Conservation (phyloP, 2,888 invertebrate species). For the Bugula neritina region DNA sequence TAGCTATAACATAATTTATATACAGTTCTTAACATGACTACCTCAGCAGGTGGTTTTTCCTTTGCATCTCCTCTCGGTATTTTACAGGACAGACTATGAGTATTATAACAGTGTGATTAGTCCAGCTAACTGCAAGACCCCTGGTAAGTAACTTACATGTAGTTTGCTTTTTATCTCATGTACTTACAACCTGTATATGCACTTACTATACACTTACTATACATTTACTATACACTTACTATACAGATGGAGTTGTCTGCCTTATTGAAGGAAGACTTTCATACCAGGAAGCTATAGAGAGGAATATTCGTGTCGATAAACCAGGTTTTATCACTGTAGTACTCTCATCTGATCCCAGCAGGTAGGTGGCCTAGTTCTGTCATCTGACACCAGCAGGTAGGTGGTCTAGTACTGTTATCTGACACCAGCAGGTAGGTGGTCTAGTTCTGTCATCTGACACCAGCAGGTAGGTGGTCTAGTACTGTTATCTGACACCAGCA, state of each 20-base stretch:
- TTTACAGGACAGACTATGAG: not conserved
- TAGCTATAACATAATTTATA: no score
- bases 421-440: no score
- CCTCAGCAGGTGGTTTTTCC: no score
- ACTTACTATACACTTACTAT: not conserved
- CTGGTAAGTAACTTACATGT: not conserved
- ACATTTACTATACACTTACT: not conserved
- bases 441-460: no score
- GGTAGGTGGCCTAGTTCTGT: not conserved
- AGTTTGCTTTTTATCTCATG: not conserved
- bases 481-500: no score
- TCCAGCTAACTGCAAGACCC: not conserved
- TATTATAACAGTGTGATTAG: not conserved
- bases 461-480: no score
- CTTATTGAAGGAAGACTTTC: not conserved
- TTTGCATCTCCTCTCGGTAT: no score
- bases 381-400: no score
- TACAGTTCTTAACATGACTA: no score
- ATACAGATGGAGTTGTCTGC: not conserved
- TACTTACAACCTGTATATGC: not conserved
- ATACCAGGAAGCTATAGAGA: not conserved
- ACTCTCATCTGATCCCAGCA: not conserved
- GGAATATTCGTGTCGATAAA: not conserved
- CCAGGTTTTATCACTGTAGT: not conserved
- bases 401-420: no score